phyloP scores from a whole-genome alignment of 2,888 invertebrate species.

The Phortica magna region DNA sequence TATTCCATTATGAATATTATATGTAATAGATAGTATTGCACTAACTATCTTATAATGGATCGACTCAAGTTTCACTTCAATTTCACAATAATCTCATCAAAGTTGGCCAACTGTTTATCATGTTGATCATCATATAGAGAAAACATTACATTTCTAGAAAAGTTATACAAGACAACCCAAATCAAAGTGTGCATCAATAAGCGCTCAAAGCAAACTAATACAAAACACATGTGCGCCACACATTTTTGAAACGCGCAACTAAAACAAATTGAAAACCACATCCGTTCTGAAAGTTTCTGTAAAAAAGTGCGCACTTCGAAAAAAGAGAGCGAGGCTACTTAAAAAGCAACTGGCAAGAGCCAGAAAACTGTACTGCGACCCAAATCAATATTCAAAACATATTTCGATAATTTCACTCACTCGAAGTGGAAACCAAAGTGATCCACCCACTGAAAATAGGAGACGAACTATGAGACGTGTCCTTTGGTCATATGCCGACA shows the following conservation, averaged over 20 bases:
- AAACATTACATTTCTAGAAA: not conserved
- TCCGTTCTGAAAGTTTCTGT: not conserved
- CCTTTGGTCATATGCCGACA: not conserved
- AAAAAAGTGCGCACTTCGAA: not conserved
- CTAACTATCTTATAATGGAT: too few species aligned
- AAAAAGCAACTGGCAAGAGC: not conserved
- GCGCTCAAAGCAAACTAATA: not conserved
- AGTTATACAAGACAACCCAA: not conserved
- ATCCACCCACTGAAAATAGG: not conserved
- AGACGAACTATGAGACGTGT: not conserved
- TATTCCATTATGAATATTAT: not conserved
- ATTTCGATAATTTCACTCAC: not conserved
- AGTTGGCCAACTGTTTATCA: too few species aligned
- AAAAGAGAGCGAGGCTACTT: not conserved
- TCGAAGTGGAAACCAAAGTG: not conserved
- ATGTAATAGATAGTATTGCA: too few species aligned
- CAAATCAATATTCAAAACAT: constrained; percentile 9
- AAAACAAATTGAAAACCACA: constrained; percentile 4
- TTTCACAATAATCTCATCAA: too few species aligned
- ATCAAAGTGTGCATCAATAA: not conserved
- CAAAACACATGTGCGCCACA: constrained; percentile 3
- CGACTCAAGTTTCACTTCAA: too few species aligned
- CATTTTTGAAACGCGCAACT: not conserved
- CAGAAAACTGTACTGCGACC: not conserved
- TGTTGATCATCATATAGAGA: not conserved